Evolutionary conservation across 1,140 invertebrate genomes (phyloP), one percentile per base, ranked within the genome.

Genomic region (Procambarus clarkii): DNA sequence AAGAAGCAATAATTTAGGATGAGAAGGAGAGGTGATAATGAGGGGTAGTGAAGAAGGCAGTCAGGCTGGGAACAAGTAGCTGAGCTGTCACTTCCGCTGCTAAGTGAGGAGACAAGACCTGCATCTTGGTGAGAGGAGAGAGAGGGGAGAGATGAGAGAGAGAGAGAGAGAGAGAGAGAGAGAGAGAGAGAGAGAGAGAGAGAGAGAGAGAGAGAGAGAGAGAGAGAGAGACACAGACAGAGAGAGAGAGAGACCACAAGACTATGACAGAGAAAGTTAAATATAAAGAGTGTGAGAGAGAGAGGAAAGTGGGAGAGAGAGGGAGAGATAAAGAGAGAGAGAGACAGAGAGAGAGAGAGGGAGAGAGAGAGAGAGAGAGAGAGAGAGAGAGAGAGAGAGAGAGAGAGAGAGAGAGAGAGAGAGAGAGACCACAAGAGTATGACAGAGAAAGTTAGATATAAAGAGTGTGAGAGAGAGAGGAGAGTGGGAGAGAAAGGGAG

Each of bases 31-130:
- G 18, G 45, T 48, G 48, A 54, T 79, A 54, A 79, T 48, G 45
- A 79, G 45, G 45, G 77, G 48, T 8, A 78, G 76, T 5, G 77
- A 46, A 48, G 77, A 58, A 82, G 48, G 80, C 80, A 82, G 80
- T n/a, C 24, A 48, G 11, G 50, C 80, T 60, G 80, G 80, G 60
- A 82, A 82, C 50, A 60, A 82, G 24, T 58, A 18, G 80, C 80
- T 88, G 86, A 88, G 60, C 77, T 88, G 86, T 60, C 58, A 69
- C 86, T 88, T 88, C 86, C 86, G 58, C 77, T 13, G 86, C 86
- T 88, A 88, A 88, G 86, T 88, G 86, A 58, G 78, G 24, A n/a
- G 77, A 88, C 86, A 76, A 88, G 86, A 88, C 86, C 86, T 64
- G 86, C 86, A 88, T 88, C 18, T 34, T 60, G 77, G 48, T 9